These are phyloP conservation scores for Polia nebulosa DNA, from an alignment of 2,888 invertebrate genomes.

Conservation along the genomic window DNA sequence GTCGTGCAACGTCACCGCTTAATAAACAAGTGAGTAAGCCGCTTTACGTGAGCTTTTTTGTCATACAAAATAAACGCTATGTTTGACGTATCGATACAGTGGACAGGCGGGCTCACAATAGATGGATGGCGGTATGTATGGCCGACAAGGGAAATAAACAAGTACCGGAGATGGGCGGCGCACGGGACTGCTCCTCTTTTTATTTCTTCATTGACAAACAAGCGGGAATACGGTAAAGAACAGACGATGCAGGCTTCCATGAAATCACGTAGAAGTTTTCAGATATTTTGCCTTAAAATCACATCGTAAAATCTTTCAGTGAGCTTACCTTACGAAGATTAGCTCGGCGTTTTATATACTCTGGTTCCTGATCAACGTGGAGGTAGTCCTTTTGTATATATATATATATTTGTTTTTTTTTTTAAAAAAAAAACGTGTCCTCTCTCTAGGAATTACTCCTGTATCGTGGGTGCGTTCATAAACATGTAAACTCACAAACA, in stretches of 20 bases:
- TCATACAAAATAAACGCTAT: slow-evolving; percentile 42
- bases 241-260: not conserved
- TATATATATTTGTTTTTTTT: too few species aligned
- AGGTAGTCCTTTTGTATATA: too few species aligned
- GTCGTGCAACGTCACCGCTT: not conserved
- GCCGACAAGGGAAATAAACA: slow-evolving; percentile 60
- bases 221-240: not conserved
- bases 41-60: slow-evolving; percentile 8
- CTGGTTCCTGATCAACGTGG: not conserved
- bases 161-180: slow-evolving; percentile 7
- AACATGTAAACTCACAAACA: too few species aligned
- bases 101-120: slow-evolving; percentile 40
- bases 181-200: not conserved
- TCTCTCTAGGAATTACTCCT: too few species aligned
- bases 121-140: slow-evolving; percentile 56
- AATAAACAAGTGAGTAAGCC: not conserved
- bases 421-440: too few species aligned
- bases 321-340: not conserved
- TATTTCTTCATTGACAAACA: slow-evolving; percentile 22
- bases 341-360: not conserved
- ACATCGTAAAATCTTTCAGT: not conserved
- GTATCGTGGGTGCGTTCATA: too few species aligned
- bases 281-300: slow-evolving; percentile 3
- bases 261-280: not conserved
- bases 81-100: slow-evolving; percentile 57